A percentile compares a stretch with the other conserved stretches of the same genome.
Conservation (phyloP, 92 coral and sea anemone species). For the Micromussa lordhowensis region DNA sequence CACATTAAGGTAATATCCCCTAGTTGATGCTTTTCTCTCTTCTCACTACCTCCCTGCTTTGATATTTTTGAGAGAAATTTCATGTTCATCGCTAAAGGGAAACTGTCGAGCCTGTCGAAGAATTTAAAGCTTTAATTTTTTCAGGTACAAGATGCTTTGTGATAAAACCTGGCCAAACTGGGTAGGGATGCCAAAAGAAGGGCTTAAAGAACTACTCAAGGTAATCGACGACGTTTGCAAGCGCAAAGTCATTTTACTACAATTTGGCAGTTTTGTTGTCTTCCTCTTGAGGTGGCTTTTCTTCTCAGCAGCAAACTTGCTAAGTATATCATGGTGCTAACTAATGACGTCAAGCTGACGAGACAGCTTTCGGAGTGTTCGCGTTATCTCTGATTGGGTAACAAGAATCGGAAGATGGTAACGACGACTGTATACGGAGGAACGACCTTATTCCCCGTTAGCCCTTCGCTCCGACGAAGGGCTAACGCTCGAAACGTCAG, state of each 20-base stretch:
- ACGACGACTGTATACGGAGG: background rate
- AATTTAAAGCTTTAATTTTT: background rate
- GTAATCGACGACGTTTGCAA: constrained; percentile 35
- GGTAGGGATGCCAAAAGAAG: constrained; percentile 93
- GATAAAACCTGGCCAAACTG: constrained; percentile 98
- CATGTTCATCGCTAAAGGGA: background rate
- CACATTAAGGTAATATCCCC: background rate
- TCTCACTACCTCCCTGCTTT: background rate
- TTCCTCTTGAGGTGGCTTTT: background rate
- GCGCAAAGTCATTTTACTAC: too few species aligned
- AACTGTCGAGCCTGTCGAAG: background rate
- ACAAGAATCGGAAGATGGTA: background rate
- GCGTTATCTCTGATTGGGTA: background rate
- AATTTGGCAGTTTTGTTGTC: background rate
- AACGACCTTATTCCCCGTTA: background rate
- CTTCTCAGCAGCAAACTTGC: background rate
- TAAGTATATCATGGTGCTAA: background rate
- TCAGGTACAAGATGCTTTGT: constrained; percentile 96
- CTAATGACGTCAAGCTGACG: background rate
- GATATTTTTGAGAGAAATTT: background rate
- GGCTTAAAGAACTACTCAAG: constrained; percentile 91
- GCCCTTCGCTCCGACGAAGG: background rate
- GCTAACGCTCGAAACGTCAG: background rate
- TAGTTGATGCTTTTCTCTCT: background rate
- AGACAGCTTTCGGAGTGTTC: too few species aligned